Conservation (phyloP, 2,797 vertebrate genomes). For the Enteromius anoplus region DNA sequence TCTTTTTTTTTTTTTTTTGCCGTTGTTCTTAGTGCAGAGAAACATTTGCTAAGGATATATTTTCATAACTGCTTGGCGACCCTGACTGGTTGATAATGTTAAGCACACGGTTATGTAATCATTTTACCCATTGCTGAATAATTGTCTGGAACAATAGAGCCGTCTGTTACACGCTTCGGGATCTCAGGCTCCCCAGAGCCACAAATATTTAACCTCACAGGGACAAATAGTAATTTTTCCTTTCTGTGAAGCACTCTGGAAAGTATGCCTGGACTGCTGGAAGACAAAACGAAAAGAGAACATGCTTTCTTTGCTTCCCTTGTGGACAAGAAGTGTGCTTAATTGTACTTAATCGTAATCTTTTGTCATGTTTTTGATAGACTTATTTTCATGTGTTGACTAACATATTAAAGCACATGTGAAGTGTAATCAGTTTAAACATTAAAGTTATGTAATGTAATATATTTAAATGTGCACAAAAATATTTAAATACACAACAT, state of each 20-base stretch:
- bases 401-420: background rate
- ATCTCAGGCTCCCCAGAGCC: constrained; percentile 25
- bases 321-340: background rate
- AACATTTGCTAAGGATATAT: constrained; percentile 6
- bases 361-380: background rate
- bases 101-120: constrained; percentile 27
- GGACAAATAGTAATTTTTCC: constrained; percentile 31
- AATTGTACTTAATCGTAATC: background rate
- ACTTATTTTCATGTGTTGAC: background rate
- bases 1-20: background rate
- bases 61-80: constrained; percentile 19
- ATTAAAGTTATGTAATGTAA: background rate
- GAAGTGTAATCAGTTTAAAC: background rate
- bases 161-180: constrained; percentile 36
- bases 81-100: constrained; percentile 32
- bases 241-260: constrained; percentile 4
- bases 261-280: constrained; percentile 6
- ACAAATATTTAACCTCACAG: constrained; percentile 45
- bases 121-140: constrained; percentile 16
- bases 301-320: background rate
- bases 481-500: background rate
- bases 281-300: constrained; percentile 1
- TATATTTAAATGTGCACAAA: background rate
- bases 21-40: background rate
- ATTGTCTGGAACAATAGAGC: constrained; percentile 22